Evolutionary conservation across 2,888 invertebrate species (phyloP), one percentile per base, ranked within the genome.

Genomic region (Torymus tubicola): DNA sequence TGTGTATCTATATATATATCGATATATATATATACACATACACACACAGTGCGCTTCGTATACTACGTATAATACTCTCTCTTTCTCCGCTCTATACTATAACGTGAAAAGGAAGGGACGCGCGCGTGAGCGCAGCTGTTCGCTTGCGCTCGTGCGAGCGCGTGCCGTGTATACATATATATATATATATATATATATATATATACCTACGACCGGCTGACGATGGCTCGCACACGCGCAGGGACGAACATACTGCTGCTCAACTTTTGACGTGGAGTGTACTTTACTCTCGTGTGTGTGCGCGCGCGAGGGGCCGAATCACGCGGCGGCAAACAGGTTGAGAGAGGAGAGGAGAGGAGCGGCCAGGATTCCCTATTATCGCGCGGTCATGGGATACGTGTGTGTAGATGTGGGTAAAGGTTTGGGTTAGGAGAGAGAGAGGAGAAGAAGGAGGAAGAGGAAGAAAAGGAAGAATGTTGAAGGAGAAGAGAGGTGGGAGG

Each of bases 271-370:
- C 71, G 14, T 13, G 16, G 75, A 76, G 65, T 80, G 75, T 80
- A 80, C 75, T 31, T 12, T n/a, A n/a, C 14, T 13, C 18, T 18
- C 21, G 60, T 60, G 3, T 13, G 2, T 2, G 60, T 18, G 3
- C 21, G 12, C 24, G 2, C 0, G 3, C 63, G 63, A 14, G 31
- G 8, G 68, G 75, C 75, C 31, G 21, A 42, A 60, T 67, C 75
- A 67, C 24, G 18, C 31, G 31, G 18, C 64, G 13, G 64, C 73
- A 81, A 81, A 81, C 81, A 81, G 81, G 81, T 81, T 81, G 78
- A 81, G 73, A 69, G 73, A 77, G 50, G 0, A n/a, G n/a, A n/a
- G 55, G 5, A 42, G 18, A 52, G 64, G 53, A 52, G 55, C 50
- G 50, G 16, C 8, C 65, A 53, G 57, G 31, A 61, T 70, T 61